Percentiles rank a stretch among this genome's conserved stretches.
These are phyloP conservation scores for Erpobdella octoculata DNA, from an alignment of 2,888 invertebrate genomes.

Conservation along the genomic window DNA sequence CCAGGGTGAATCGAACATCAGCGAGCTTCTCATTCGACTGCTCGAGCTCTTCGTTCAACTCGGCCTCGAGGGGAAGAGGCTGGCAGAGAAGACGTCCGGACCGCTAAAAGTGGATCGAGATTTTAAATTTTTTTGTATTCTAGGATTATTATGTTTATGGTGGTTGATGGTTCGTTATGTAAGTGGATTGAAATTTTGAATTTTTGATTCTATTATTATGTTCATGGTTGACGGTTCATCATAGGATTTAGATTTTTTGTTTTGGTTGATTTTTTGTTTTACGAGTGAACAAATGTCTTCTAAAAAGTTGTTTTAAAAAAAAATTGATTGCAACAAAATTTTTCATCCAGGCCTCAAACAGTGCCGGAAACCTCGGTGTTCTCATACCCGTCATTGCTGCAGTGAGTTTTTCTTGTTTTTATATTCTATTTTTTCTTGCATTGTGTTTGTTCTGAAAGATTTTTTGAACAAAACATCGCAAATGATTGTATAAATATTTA, in stretches of 20 bases:
- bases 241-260: neutral
- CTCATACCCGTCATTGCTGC: slow-evolving; percentile 95
- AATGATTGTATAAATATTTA: neutral
- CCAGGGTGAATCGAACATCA: slow-evolving; percentile 69
- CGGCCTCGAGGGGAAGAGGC: slow-evolving; percentile 89
- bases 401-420: no score
- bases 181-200: neutral
- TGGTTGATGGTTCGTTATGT: neutral
- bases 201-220: neutral
- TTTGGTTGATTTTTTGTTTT: neutral
- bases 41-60: slow-evolving; percentile 94
- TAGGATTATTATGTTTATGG: neutral
- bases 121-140: neutral
- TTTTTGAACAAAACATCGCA: neutral
- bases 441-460: neutral
- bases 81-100: slow-evolving; percentile 76
- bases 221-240: neutral
- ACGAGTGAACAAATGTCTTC: no score
- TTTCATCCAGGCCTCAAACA: slow-evolving; percentile 73
- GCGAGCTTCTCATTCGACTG: slow-evolving; percentile 76
- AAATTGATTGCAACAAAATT: neutral
- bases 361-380: slow-evolving; percentile 92
- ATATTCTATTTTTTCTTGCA: neutral
- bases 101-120: slow-evolving; percentile 56
- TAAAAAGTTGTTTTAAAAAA: no score